phyloP scores from a whole-genome alignment of 1,140 invertebrate species.

The Apis cerana region DNA sequence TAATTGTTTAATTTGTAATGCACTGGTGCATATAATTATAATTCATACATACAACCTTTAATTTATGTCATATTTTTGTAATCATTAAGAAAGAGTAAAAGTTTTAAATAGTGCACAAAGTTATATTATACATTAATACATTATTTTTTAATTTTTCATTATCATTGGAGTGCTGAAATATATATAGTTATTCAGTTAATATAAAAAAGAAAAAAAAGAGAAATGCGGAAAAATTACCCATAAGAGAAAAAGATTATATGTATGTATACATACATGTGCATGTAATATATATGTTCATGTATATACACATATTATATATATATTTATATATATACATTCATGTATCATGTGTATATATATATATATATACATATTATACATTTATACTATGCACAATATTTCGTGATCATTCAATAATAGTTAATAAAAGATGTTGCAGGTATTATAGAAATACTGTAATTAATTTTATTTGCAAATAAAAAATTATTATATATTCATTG shows the following conservation, averaged over 20 bases:
- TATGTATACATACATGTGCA: conserved; percentile 27
- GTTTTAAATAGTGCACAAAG: conserved; percentile 40
- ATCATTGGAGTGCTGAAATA: conserved; percentile 65
- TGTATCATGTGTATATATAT: neutral
- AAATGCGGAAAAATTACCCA: neutral
- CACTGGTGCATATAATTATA: conserved; percentile 30
- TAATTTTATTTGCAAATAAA: conserved; percentile 60
- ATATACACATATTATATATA: conserved; percentile 14
- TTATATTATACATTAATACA: conserved; percentile 20
- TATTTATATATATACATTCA: conserved; percentile 17
- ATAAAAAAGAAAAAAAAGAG: neutral
- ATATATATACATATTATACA: neutral
- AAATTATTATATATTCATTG: conserved; percentile 55
- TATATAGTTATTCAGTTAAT: conserved; percentile 33
- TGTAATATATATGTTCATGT: neutral
- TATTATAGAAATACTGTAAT: conserved; percentile 49
- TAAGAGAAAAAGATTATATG: neutral
- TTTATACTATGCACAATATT: conserved; percentile 41
- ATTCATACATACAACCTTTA: conserved; percentile 20
- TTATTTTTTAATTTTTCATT: conserved; percentile 39
- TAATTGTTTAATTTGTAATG: conserved; percentile 26
- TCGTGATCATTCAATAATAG: conserved; percentile 9
- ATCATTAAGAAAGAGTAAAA: conserved; percentile 4
- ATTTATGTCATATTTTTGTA: conserved; percentile 24
- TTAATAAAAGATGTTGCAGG: neutral